Base-by-base conservation (phyloP, 2,113 vertebrate genomes). In the Perca fluviatilis region DNA sequence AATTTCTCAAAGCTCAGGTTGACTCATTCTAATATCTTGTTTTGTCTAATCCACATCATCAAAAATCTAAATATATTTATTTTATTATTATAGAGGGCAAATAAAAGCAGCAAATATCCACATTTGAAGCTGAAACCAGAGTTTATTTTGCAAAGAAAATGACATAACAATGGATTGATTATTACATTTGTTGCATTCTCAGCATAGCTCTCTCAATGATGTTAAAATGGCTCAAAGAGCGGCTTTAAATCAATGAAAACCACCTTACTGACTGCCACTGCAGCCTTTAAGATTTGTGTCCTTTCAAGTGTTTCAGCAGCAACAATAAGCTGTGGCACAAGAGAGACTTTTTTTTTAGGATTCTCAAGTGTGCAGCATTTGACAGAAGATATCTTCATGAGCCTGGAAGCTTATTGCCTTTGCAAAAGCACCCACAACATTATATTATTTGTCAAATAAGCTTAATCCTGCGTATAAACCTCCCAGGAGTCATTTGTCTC, bases 401-500 rank as follows among this genome's bases (percentile, higher is more conserved):
- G 67, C 56, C 63, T 49, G 18, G 72, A 47, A 36, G 50, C 53
- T 46, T 13, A 21, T 46, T 54, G 6, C 64, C 11, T 72, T 62
- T 49, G 18, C 43, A 36, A 23, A 57, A 72, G 27, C 65, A 40
- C n/a, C 50, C 53, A 67, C n/a, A 30, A 27, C 63, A 57, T 64
- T 47, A 6, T 27, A 6, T 69, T 51, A 61, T 88, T 77, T 23
- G 5, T 54, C 71, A 77, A 77, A 74, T 73, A 43, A 64, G 25
- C 75, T 65, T 63, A 49, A 72, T 66, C 33, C 40, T 51, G 43
- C 73, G 54, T 40, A 51, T 30, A 74, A 71, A 83, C 43, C 81
- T 58, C 47, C 16, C 10, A 50, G 76, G 27, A 27, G 6, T 54
- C 40, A 30, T 57, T 78, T 72, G 18, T 56, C 6, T 56, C 30